These are phyloP conservation scores for Taurulus bubalis DNA, from an alignment of 2,113 vertebrate genomes.

Conservation along the genomic window DNA sequence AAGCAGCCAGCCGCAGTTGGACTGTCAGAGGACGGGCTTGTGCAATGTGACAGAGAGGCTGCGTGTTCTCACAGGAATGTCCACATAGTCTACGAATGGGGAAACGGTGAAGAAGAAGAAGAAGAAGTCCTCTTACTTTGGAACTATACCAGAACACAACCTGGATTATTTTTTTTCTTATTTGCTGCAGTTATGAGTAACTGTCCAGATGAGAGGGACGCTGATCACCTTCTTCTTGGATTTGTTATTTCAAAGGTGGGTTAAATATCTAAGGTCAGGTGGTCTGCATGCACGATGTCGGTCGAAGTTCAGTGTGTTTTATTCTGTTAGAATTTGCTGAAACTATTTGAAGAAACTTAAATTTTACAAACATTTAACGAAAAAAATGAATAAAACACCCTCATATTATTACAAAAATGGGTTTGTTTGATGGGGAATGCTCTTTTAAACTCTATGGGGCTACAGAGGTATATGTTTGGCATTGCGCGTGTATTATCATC, in stretches of 20 bases:
- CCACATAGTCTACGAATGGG: background rate
- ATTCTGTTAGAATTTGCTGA: background rate
- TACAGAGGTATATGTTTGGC: background rate
- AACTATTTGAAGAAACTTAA: background rate
- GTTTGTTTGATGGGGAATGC: background rate
- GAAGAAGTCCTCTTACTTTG: background rate
- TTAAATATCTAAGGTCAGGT: background rate
- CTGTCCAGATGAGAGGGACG: background rate
- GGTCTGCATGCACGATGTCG: background rate
- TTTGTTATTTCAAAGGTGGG: conserved; percentile 53
- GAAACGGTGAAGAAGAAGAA: conserved; percentile 27
- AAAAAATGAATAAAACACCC: background rate
- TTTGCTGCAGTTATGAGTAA: conserved; percentile 17
- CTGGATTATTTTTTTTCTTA: conserved; percentile 20
- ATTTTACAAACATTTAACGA: background rate
- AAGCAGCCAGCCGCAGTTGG: conserved; percentile 23
- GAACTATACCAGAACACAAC: background rate
- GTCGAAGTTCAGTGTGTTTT: background rate
- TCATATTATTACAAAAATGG: background rate
- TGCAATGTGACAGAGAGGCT: conserved; percentile 40
- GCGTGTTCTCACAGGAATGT: conserved; percentile 5
- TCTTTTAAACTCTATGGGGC: background rate
- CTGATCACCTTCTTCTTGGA: conserved; percentile 55
- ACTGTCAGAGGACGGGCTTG: conserved; percentile 37
- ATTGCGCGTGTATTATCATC: background rate